Conservation (phyloP, 2,113 vertebrate species). For the Nestor notabilis region DNA sequence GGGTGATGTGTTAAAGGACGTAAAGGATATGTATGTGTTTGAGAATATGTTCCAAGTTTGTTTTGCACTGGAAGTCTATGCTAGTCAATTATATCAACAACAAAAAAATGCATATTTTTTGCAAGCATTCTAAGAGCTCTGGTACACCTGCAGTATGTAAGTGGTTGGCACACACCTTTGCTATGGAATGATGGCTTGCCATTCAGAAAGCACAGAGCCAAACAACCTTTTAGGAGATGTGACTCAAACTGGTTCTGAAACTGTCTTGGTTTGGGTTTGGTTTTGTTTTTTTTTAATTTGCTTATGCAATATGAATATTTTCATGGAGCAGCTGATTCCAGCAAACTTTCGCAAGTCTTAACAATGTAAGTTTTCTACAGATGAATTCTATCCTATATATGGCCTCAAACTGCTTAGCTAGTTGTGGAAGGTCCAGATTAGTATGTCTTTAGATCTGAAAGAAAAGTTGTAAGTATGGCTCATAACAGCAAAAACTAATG, state of each 20-base stretch:
- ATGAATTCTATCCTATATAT: neutral
- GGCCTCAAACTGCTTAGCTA: fast-evolving
- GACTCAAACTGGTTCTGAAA: neutral
- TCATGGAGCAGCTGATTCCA: neutral
- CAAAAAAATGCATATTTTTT: neutral
- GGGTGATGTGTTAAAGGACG: neutral
- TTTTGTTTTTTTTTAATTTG: neutral
- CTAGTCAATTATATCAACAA: neutral
- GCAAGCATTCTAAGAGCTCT: neutral
- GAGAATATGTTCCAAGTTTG: neutral
- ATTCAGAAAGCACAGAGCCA: neutral
- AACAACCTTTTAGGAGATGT: neutral
- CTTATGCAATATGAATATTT: neutral
- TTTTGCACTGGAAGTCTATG: neutral
- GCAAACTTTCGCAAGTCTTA: neutral
- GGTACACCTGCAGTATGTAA: neutral
- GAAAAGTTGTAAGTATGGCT: neutral
- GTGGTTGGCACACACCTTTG: neutral
- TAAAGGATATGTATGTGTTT: neutral
- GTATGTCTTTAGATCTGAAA: neutral
- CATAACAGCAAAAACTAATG: neutral
- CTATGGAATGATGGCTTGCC: neutral
- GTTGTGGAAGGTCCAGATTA: neutral
- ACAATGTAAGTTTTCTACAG: neutral
- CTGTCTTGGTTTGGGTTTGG: neutral